Evolutionary conservation across 1,140 invertebrate genomes (phyloP), one percentile per base, ranked within the genome.

Genomic region (Drosophila persimilis): DNA sequence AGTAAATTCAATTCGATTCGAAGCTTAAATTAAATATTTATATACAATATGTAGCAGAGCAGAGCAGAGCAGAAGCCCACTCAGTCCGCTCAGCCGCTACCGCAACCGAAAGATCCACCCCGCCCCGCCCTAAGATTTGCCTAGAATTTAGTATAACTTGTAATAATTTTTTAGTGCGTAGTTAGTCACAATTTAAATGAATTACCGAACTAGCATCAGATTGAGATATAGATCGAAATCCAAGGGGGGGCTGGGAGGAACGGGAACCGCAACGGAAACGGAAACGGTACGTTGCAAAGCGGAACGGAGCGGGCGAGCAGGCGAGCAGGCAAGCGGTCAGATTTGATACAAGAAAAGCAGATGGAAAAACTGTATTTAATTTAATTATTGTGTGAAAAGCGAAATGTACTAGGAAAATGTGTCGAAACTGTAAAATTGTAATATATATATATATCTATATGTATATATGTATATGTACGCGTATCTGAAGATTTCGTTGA

Each of bases 131-230:
- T 48, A 58, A 35, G n/a, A 24, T 17, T 50, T 50, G 65, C 47
- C 58, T 73, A 73, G 61, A 13, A 26, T 77, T 64, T 74, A 77
- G 57, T 39, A 29, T 70, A 77, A 59, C 35, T 39, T 39, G 35
- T 39, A 39, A 39, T 39, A 39, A 66, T 75, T 75, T 75, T 74
- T 72, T 88, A 88, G 83, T 48, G 60, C 58, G 83, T 88, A 88
- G 83, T 88, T 88, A 88, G 83, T 88, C 83, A 88, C 83, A 88
- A 88, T 88, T 88, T 79, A 83, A 88, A 81, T 74, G 56, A 83
- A 88, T 84, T 84, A 75, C 60, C 55, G 46, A 69, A 61, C 51
- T 54, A 69, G 53, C 24, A 56, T 55, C 50, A 52, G 44, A 48
- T 43, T 56, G 24, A 39, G 4, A 15, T 54, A 53, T 7, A 59